Conservation (phyloP, 2,888 invertebrate species). For the Oscheius sp. region DNA sequence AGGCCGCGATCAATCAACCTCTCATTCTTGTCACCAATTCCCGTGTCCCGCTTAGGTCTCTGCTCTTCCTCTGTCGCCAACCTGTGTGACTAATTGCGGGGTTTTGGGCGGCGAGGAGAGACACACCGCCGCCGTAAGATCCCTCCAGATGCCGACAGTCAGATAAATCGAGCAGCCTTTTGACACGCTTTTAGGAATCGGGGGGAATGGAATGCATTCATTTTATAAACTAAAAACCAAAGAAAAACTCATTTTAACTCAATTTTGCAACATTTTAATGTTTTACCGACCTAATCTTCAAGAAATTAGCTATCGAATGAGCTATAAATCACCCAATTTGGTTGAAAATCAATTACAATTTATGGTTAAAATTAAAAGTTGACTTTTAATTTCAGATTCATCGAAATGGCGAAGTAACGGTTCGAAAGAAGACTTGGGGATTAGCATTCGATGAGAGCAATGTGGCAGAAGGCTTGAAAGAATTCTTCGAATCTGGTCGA, state of each 20-base stretch:
- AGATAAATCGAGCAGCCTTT: neutral
- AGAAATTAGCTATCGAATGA: too few relatives aligned
- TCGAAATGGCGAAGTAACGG: slow-evolving; percentile 34
- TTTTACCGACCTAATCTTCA: too few relatives aligned
- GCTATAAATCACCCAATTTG: too few relatives aligned
- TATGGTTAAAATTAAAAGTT: too few relatives aligned
- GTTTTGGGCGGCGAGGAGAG: neutral
- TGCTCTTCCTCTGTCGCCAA: neutral
- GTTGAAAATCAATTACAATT: too few relatives aligned
- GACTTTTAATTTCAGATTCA: slow-evolving; percentile 44
- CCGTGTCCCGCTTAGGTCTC: neutral
- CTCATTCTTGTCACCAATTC: too few relatives aligned
- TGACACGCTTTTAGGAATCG: neutral
- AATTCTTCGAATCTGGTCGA: slow-evolving; percentile 47
- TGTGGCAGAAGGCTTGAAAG: slow-evolving; percentile 39
- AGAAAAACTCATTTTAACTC: too few relatives aligned
- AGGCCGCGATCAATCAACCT: too few relatives aligned
- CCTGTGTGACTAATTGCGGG: slow-evolving; percentile 2
- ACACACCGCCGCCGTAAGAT: too few relatives aligned
- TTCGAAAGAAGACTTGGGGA: slow-evolving; percentile 55
- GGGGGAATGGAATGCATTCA: neutral
- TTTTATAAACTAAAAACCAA: neutral
- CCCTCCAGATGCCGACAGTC: neutral
- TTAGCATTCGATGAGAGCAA: slow-evolving; percentile 45
- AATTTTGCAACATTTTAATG: too few relatives aligned